Percentiles rank a stretch among this genome's conserved stretches.
These are phyloP conservation scores for Eleginops maclovinus DNA, from an alignment of 2,113 vertebrate genomes.

Conservation along the genomic window DNA sequence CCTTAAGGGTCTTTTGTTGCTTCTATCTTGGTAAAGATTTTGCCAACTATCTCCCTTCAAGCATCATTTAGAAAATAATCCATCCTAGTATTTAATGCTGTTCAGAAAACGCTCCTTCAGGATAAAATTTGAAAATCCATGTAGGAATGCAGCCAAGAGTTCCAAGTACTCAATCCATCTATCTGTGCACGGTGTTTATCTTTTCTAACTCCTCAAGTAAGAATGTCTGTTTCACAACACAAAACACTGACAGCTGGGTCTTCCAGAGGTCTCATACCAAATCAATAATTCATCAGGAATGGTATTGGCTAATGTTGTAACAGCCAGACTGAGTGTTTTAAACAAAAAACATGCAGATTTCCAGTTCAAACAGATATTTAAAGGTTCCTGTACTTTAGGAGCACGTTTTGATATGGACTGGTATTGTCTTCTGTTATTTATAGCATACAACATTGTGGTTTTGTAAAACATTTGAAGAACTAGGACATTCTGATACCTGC, in stretches of 20 bases:
- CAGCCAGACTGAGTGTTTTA: conserved; percentile 33
- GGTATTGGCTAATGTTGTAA: conserved; percentile 33
- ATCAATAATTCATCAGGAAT: conserved; percentile 43
- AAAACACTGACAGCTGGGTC: conserved; percentile 8
- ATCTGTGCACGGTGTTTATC: not conserved
- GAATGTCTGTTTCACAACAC: conserved; percentile 41
- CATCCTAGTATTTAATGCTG: not conserved
- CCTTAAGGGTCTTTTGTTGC: not conserved
- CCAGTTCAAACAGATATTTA: conserved; percentile 2
- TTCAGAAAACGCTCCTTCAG: not conserved
- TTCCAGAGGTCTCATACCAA: conserved; percentile 34
- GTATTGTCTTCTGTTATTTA: not conserved
- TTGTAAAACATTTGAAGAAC: conserved; percentile 6
- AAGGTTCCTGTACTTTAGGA: not conserved
- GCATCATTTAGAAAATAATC: not conserved
- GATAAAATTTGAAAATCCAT: not conserved
- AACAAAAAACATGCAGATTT: conserved; percentile 25
- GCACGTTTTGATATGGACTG: not conserved
- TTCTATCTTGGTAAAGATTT: too few relatives aligned
- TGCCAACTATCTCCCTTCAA: not conserved
- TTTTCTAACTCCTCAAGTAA: not conserved
- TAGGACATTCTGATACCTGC: not conserved
- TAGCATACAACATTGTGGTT: not conserved
- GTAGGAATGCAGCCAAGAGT: not conserved
- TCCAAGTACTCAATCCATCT: not conserved